Percentiles rank a stretch among this genome's conserved stretches.
Evolutionary conservation across 1,140 invertebrate genomes (phyloP).

Genomic region (Pinna nobilis): DNA sequence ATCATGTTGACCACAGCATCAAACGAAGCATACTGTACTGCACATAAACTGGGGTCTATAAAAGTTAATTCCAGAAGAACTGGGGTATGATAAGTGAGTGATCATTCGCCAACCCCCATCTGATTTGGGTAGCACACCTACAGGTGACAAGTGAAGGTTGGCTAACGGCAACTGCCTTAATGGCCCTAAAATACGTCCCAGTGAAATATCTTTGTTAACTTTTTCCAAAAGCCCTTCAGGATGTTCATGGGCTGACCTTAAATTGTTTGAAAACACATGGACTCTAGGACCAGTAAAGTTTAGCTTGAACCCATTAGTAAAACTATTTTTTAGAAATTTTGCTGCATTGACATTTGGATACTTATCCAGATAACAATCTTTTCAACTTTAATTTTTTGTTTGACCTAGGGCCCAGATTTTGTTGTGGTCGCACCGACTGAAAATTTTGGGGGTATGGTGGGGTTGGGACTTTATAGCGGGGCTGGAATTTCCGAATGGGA

Average conservation of each 20-base stretch:
- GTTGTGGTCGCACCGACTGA: background rate
- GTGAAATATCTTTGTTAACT: background rate
- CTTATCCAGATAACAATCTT: background rate
- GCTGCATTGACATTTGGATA: conserved; percentile 14
- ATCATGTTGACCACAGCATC: conserved; percentile 20
- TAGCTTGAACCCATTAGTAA: background rate
- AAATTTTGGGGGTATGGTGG: background rate
- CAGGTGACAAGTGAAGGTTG: conserved; percentile 8
- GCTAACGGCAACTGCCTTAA: background rate
- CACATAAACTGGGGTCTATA: background rate
- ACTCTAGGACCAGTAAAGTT: background rate
- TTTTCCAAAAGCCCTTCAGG: no score
- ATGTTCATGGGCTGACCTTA: no score
- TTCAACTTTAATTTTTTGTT: conserved; percentile 4
- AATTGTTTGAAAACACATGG: background rate
- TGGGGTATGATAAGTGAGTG: conserved; percentile 29
- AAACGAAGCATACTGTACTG: conserved; percentile 19
- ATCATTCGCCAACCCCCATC: conserved; percentile 27
- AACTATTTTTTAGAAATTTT: conserved; percentile 5
- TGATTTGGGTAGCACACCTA: conserved; percentile 22
- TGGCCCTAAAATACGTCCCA: background rate
- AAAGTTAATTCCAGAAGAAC: background rate
- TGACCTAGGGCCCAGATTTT: conserved; percentile 13
- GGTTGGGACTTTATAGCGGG: background rate
- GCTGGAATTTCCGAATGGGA: no score